These are phyloP conservation scores for Drosophila rhopaloa DNA, from an alignment of 1,140 invertebrate species.

Conservation along the genomic window DNA sequence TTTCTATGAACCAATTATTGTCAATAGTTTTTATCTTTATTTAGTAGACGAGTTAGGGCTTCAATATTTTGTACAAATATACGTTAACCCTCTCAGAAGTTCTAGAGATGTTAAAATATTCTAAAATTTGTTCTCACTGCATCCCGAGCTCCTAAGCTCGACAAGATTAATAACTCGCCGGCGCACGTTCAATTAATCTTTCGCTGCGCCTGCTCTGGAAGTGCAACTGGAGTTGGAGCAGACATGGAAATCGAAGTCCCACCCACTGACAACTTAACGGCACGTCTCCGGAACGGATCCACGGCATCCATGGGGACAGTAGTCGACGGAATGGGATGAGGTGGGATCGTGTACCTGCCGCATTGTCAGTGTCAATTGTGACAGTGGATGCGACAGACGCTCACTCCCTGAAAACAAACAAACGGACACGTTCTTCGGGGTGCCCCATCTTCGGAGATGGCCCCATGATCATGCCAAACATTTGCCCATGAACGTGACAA, in stretches of 20 bases:
- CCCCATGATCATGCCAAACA: slow-evolving; percentile 49
- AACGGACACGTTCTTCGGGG: slow-evolving; percentile 58
- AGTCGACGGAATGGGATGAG: slow-evolving; percentile 39
- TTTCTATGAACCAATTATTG: too few relatives aligned
- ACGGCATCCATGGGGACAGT: slow-evolving; percentile 25
- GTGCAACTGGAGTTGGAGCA: slow-evolving; percentile 35
- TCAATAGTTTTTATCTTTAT: neutral
- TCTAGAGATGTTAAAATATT: neutral
- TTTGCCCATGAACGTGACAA: slow-evolving; percentile 79
- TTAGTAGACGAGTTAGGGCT: too few relatives aligned
- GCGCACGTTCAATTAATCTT: slow-evolving; percentile 83
- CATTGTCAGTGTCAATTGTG: slow-evolving; percentile 81
- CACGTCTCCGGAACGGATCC: slow-evolving; percentile 55
- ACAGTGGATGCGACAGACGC: slow-evolving; percentile 61
- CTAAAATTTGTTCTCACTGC: slow-evolving; percentile 16
- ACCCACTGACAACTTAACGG: slow-evolving; percentile 75
- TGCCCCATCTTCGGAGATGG: slow-evolving; percentile 2
- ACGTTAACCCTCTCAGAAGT: too few relatives aligned
- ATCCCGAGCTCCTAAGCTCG: slow-evolving; percentile 52
- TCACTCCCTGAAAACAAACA: slow-evolving; percentile 64
- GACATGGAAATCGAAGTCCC: slow-evolving; percentile 45
- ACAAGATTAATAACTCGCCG: slow-evolving; percentile 79
- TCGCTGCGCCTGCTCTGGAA: slow-evolving; percentile 43
- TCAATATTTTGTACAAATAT: too few relatives aligned
- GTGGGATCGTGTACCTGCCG: slow-evolving; percentile 74